Percentiles rank a stretch among this genome's conserved stretches.
Evolutionary conservation across 2,888 invertebrate species (phyloP).

Genomic region (Meganola albula): DNA sequence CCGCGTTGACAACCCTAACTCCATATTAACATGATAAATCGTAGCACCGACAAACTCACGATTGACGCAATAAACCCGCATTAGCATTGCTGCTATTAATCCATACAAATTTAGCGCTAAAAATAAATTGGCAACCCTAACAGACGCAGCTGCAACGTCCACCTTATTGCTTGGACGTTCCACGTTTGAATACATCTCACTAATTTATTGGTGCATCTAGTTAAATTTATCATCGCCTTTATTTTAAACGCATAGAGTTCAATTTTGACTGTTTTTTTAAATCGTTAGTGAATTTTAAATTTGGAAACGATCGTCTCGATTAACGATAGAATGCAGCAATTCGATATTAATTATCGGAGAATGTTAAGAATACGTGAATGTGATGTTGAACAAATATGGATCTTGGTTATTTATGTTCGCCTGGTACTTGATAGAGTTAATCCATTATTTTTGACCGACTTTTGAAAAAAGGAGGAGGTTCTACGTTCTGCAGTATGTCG

Average conservation of each 20-base stretch:
- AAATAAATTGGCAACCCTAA: conserved; percentile 70
- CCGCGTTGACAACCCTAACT: conserved; percentile 27
- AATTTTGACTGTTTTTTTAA: conserved; percentile 12
- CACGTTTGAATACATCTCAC: conserved; percentile 49
- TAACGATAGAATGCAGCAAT: conserved; percentile 30
- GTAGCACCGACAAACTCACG: conserved; percentile 29
- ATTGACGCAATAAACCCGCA: conserved; percentile 53
- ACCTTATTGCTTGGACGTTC: conserved; percentile 63
- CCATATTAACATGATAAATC: conserved; percentile 27
- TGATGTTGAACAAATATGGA: conserved; percentile 25
- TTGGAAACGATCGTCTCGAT: conserved; percentile 25
- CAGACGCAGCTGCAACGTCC: conserved; percentile 61
- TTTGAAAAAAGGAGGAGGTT: no score
- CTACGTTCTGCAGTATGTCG: no score
- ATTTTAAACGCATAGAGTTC: conserved; percentile 10
- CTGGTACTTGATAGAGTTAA: conserved; percentile 6
- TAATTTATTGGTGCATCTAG: conserved; percentile 30
- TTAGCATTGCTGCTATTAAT: conserved; percentile 54
- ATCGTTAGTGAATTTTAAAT: conserved; percentile 6
- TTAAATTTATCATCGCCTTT: conserved; percentile 9
- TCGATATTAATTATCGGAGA: conserved; percentile 19
- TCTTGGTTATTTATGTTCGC: conserved; percentile 6
- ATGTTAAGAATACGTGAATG: conserved; percentile 20
- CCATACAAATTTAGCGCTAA: conserved; percentile 61
- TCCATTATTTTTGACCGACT: no score